These are phyloP conservation scores for Flexamia atlantica DNA, from an alignment of 2,888 invertebrate species.

Conservation along the genomic window DNA sequence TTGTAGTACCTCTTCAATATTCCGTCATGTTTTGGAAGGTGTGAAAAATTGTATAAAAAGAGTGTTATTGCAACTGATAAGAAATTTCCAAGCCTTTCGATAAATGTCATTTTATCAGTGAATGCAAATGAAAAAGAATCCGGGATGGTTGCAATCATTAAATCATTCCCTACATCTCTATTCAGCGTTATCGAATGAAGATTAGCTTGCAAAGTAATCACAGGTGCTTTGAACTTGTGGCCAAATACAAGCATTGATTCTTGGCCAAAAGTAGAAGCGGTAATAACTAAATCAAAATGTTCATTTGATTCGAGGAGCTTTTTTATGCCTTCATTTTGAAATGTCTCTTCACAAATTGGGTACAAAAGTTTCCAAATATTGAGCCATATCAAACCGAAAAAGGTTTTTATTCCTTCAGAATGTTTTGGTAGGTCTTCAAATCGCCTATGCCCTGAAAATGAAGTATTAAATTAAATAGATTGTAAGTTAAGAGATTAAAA, in stretches of 20 bases:
- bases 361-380: conserved; percentile 4
- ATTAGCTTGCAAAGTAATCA: neutral
- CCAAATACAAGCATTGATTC: conserved; percentile 49
- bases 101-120: conserved; percentile 50
- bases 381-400: conserved; percentile 7
- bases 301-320: conserved; percentile 31
- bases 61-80: neutral
- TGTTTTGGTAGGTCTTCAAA: conserved; percentile 16
- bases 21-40: conserved; percentile 64
- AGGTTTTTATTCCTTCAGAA: neutral
- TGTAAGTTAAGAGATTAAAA: too few species aligned
- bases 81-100: conserved; percentile 32
- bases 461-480: too few species aligned
- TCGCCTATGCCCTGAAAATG: neutral
- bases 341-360: conserved; percentile 34
- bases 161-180: conserved; percentile 16
- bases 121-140: conserved; percentile 18
- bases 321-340: conserved; percentile 35
- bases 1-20: conserved; percentile 64
- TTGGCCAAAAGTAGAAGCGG: conserved; percentile 30
- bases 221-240: conserved; percentile 38
- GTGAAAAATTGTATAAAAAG: conserved; percentile 58
- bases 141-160: conserved; percentile 14
- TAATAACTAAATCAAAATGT: conserved; percentile 39
- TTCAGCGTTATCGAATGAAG: neutral